Evolutionary conservation across 2,888 invertebrate species (phyloP).

Genomic region (Uloborus plumipes): DNA sequence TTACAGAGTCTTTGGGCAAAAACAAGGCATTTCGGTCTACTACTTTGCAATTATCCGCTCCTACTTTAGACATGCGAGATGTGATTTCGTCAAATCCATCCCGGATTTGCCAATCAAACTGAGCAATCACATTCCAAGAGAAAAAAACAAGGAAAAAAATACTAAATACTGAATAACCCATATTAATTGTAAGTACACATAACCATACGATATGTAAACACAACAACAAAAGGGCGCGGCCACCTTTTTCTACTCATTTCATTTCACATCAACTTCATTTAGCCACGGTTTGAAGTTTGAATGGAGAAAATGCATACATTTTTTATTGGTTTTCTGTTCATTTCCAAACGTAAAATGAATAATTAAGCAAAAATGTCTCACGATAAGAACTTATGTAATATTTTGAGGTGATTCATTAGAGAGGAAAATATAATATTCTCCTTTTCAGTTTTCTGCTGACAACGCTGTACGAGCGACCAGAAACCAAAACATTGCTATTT

Average conservation of each 20-base stretch:
- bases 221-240: conserved; percentile 62
- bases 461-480: too few relatives aligned
- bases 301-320: too few relatives aligned
- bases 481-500: too few relatives aligned
- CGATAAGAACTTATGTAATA: too few relatives aligned
- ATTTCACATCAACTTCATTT: too few relatives aligned
- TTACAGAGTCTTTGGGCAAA: conserved; percentile 86
- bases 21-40: conserved; percentile 87
- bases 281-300: too few relatives aligned
- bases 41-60: conserved; percentile 89
- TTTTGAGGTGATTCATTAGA: too few relatives aligned
- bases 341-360: too few relatives aligned
- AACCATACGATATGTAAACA: conserved; percentile 16
- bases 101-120: conserved; percentile 91
- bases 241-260: neutral
- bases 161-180: conserved; percentile 16
- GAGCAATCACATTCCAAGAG: conserved; percentile 73
- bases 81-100: conserved; percentile 93
- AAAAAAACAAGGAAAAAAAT: conserved; percentile 30
- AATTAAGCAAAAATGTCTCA: too few relatives aligned
- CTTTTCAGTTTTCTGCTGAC: too few relatives aligned
- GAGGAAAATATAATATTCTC: too few relatives aligned
- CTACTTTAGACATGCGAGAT: conserved; percentile 85
- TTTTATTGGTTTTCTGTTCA: too few relatives aligned
- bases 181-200: neutral